A percentile compares a stretch with the other conserved stretches of the same genome.
Conservation (phyloP, 2,888 invertebrate species). For the Phymatocera aterrima region DNA sequence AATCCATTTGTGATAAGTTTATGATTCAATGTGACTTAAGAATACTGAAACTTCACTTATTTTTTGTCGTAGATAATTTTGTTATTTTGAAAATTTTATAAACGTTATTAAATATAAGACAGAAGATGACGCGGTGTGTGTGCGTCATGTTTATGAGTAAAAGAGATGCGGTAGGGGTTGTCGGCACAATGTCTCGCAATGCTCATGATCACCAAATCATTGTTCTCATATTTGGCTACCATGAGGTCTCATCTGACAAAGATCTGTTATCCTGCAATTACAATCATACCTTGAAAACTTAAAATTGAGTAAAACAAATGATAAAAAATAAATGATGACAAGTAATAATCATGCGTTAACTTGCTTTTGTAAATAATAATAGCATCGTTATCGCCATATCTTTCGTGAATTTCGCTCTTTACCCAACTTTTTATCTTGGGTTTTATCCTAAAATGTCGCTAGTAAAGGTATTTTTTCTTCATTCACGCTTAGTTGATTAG, state of each 20-base stretch:
- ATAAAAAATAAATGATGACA: background rate
- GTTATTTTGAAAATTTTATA: slow-evolving; percentile 22
- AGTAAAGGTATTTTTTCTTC: no score
- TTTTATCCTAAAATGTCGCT: background rate
- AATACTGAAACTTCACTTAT: slow-evolving; percentile 2
- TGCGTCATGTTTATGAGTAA: slow-evolving; percentile 23
- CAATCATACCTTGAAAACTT: slow-evolving; percentile 31
- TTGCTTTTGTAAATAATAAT: background rate
- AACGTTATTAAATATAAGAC: slow-evolving; percentile 37
- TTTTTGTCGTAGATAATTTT: slow-evolving; percentile 9
- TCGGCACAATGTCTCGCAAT: slow-evolving; percentile 43
- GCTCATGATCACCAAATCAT: slow-evolving; percentile 44
- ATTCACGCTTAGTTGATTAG: no score
- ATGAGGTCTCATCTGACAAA: slow-evolving; percentile 44
- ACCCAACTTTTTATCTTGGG: background rate
- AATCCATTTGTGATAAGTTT: slow-evolving; percentile 34
- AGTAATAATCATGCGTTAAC: background rate
- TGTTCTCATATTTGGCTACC: slow-evolving; percentile 43
- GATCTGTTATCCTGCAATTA: slow-evolving; percentile 45
- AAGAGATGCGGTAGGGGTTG: slow-evolving; percentile 36
- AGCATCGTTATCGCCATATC: background rate
- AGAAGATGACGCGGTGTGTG: slow-evolving; percentile 17
- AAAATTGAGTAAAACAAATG: background rate
- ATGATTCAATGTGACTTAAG: slow-evolving; percentile 9
- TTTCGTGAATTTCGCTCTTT: background rate